Conservation (phyloP, 1,140 invertebrate species). For the Wasmannia auropunctata region DNA sequence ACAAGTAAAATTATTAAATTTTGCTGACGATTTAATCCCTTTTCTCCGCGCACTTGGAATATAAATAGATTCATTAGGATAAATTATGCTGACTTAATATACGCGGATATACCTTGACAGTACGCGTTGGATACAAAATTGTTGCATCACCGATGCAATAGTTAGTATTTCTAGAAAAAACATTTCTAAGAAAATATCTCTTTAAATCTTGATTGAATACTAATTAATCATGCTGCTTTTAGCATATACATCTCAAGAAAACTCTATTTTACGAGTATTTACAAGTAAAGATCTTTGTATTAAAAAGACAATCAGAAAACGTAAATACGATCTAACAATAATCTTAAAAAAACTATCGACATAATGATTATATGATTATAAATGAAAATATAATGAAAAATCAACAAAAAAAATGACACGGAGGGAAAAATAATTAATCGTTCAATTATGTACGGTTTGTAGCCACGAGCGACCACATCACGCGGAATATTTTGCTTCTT, state of each 20-base stretch:
- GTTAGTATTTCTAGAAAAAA: background rate
- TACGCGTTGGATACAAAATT: background rate
- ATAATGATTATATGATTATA: background rate
- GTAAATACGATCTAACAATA: background rate
- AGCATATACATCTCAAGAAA: background rate
- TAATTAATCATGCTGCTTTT: background rate
- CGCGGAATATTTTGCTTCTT: constrained; percentile 24
- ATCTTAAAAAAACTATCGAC: background rate
- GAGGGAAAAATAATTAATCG: background rate
- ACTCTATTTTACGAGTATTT: background rate
- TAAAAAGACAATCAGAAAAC: background rate
- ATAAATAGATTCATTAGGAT: constrained; percentile 10
- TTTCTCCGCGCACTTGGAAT: background rate
- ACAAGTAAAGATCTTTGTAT: background rate
- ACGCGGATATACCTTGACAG: background rate
- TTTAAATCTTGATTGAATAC: background rate
- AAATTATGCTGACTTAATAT: constrained; percentile 16
- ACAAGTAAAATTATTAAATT: constrained; percentile 3
- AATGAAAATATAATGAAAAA: background rate
- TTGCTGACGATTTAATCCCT: background rate
- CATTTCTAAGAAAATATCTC: background rate
- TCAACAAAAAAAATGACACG: background rate
- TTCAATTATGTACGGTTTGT: background rate
- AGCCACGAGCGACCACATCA: background rate
- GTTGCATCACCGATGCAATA: background rate